phyloP scores from a whole-genome alignment of 2,888 invertebrate genomes.

The Eristalis tenax region DNA sequence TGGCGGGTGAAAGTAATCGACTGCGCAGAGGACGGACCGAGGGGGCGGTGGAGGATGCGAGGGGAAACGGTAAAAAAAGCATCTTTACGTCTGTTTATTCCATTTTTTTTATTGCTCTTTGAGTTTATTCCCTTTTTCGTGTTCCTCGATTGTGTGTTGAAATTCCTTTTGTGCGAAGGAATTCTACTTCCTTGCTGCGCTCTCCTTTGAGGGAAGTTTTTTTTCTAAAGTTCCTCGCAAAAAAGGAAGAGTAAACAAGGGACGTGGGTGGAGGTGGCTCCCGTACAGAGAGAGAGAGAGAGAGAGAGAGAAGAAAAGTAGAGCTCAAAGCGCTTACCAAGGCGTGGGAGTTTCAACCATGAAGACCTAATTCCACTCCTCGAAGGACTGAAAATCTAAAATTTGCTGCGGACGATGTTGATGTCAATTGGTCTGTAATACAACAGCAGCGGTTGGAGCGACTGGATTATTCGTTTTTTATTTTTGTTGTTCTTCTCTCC shows the following conservation, averaged over 20 bases:
- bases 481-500: neutral
- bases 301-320: neutral
- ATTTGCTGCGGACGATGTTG: neutral
- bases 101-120: neutral
- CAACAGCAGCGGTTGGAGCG: neutral
- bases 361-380: neutral
- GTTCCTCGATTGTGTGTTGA: neutral
- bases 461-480: neutral
- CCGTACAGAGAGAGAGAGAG: neutral
- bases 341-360: neutral
- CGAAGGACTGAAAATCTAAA: neutral
- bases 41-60: neutral
- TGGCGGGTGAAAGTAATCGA: neutral
- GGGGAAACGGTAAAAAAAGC: constrained; percentile 11
- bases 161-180: neutral
- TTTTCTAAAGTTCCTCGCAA: neutral
- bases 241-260: neutral
- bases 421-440: neutral
- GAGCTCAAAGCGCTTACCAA: neutral
- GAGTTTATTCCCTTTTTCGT: neutral
- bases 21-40: neutral
- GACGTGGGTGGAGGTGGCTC: neutral
- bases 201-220: constrained; percentile 26
- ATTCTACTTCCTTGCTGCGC: neutral
- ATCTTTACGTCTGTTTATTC: constrained; percentile 16